Conservation (phyloP, 2,797 vertebrate genomes). For the Centroberyx gerrardi region DNA sequence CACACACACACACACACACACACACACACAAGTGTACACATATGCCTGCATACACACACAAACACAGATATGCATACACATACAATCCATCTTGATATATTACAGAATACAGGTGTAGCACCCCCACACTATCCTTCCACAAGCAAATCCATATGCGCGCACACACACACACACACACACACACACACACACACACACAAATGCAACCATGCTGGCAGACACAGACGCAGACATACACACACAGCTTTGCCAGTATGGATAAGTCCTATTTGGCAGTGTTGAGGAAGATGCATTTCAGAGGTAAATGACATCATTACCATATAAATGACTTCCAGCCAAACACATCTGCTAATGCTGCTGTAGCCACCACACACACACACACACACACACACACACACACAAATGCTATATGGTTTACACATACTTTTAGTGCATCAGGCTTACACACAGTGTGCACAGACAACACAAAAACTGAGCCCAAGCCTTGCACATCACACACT, state of each 20-base stretch:
- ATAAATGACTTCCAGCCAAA: constrained; percentile 89
- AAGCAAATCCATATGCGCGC: constrained; percentile 40
- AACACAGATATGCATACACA: constrained; percentile 39
- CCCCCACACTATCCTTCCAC: constrained; percentile 36
- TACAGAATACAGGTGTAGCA: constrained; percentile 62
- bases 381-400: constrained; percentile 47
- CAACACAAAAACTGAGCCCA: constrained; percentile 12
- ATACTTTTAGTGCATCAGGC: constrained; percentile 36
- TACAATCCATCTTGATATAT: constrained; percentile 69
- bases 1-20: not conserved
- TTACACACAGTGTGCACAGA: constrained; percentile 13
- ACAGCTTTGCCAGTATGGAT: constrained; percentile 68
- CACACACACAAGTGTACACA: constrained; percentile 28
- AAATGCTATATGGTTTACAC: constrained; percentile 49
- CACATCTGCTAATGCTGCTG: constrained; percentile 86
- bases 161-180: constrained; percentile 27
- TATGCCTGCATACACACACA: not conserved
- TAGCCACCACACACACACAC: constrained; percentile 43
- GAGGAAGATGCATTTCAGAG: constrained; percentile 86
- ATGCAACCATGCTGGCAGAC: constrained; percentile 17
- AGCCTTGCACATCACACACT: constrained; percentile 1
- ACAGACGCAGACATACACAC: constrained; percentile 33
- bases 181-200: constrained; percentile 14
- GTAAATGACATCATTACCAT: constrained; percentile 90
- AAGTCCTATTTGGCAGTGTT: constrained; percentile 81